phyloP scores from a whole-genome alignment of 2,113 vertebrate genomes.

The Parus major region DNA sequence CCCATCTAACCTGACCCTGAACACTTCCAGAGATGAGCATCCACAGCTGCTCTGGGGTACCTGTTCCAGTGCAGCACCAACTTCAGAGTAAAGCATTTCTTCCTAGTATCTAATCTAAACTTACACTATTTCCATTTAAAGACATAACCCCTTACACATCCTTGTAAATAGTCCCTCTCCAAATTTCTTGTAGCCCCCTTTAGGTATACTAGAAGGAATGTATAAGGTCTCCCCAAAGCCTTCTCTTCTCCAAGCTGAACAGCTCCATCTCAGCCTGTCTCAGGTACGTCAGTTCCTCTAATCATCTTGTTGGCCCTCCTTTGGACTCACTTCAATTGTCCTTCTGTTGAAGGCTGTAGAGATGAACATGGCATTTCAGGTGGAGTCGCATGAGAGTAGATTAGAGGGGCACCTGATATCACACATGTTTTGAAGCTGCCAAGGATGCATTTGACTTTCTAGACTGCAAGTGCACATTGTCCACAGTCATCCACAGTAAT shows the following conservation, averaged over 20 bases:
- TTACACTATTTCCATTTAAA: not conserved
- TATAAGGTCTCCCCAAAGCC: not conserved
- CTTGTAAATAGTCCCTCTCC: not conserved
- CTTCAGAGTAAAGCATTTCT: not conserved
- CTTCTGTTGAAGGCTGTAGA: not conserved
- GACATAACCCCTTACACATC: not conserved
- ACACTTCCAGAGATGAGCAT: not conserved
- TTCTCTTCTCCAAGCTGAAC: not conserved
- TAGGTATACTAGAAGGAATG: not conserved
- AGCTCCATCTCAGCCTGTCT: not conserved
- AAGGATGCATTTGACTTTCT: not conserved
- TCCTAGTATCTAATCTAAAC: not conserved
- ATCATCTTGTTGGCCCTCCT: not conserved
- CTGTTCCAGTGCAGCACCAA: not conserved
- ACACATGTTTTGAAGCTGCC: not conserved
- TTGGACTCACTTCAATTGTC: not conserved
- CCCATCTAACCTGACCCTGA: not conserved
- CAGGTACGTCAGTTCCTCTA: not conserved
- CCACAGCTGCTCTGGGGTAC: not conserved
- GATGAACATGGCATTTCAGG: not conserved
- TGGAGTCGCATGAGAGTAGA: too few species aligned
- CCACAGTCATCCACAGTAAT: not conserved
- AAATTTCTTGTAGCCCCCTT: not conserved
- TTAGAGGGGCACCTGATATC: not conserved
- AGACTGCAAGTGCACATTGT: not conserved